Conservation (phyloP, 1,140 invertebrate species). For the Zaprionus vittiger region DNA sequence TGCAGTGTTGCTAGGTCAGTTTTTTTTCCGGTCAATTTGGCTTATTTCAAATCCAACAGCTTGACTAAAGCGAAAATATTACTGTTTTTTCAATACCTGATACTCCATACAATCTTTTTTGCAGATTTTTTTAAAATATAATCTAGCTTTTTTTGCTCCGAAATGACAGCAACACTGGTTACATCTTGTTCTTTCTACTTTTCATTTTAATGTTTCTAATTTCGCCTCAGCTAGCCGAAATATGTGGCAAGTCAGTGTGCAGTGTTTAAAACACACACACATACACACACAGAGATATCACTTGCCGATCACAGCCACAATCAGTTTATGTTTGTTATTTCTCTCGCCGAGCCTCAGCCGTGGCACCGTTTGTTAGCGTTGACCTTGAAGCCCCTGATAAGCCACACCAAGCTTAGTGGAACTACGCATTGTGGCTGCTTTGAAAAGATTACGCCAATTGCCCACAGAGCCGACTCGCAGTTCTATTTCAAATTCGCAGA, state of each 20-base stretch:
- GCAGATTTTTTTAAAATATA: too few relatives aligned
- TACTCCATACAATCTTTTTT: too few relatives aligned
- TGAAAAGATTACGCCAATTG: background rate
- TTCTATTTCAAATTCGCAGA: slow-evolving; percentile 29
- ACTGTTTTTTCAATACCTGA: too few relatives aligned
- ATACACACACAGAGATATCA: background rate
- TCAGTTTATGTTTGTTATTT: background rate
- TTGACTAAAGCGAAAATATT: too few relatives aligned
- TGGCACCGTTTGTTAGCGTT: slow-evolving; percentile 35
- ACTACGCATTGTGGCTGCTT: slow-evolving; percentile 29
- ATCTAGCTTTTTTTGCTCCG: too few relatives aligned
- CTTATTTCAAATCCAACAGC: too few relatives aligned
- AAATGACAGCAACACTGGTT: too few relatives aligned
- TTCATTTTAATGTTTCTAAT: too few relatives aligned
- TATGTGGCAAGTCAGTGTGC: background rate
- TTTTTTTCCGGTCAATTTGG: too few relatives aligned
- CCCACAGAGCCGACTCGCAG: slow-evolving; percentile 12
- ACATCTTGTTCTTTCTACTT: too few relatives aligned
- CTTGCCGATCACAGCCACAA: slow-evolving; percentile 5
- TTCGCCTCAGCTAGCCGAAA: background rate
- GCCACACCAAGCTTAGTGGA: slow-evolving; percentile 12
- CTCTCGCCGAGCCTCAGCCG: slow-evolving; percentile 11
- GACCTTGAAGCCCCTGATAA: slow-evolving; percentile 36
- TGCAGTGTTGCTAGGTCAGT: too few relatives aligned
- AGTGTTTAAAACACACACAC: background rate